Evolutionary conservation across 2,113 vertebrate species (phyloP), one percentile per base, ranked within the genome.

Genomic region (Peromyscus polionotus): DNA sequence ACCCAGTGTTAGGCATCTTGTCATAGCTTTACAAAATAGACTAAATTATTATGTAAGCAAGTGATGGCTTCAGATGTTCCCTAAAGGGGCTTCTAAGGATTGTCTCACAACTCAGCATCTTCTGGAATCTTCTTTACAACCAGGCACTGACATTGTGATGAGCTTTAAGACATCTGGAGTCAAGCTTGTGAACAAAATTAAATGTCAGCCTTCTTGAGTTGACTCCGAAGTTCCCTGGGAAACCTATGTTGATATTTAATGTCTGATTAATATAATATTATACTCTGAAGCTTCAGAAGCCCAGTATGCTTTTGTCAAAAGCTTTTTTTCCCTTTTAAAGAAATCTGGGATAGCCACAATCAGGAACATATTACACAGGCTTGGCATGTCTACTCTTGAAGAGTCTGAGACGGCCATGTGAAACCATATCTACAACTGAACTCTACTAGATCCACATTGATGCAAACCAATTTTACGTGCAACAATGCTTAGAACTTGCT

Each of bases 201-300:
- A 97, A 97, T 90, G 94, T 95, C 97, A 96, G 0, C 48, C 59
- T 90, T 59, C 79, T 96, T 86, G 95, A 73, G 48, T 61, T 11
- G 36, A 81, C 92, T 95, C 90, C 76, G 63, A 16, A 31, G 70
- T 90, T 96, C 68, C 92, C 80, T 11, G 11, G 85, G 95, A 84
- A 93, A 59, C 88, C 75, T 63, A 6, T 61, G 68, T 39, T 93
- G 45, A 81, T 89, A 80, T 95, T 97, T 95, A 88, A 90, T 92
- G 85, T 70, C 79, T 92, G 93, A 97, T 80, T 96, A 97, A 92
- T 90, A 95, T 96, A 97, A 92, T 88, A 95, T 79, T 67, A 70
- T 17, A 63, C 92, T 67, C 76, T 39, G 68, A 86, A 54, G 77
- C 67, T 90, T 96, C 67, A 75, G 36, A 83, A 89, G 36, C 68